These are phyloP conservation scores for Ophraella communa DNA, from an alignment of 2,888 invertebrate species.

Conservation along the genomic window DNA sequence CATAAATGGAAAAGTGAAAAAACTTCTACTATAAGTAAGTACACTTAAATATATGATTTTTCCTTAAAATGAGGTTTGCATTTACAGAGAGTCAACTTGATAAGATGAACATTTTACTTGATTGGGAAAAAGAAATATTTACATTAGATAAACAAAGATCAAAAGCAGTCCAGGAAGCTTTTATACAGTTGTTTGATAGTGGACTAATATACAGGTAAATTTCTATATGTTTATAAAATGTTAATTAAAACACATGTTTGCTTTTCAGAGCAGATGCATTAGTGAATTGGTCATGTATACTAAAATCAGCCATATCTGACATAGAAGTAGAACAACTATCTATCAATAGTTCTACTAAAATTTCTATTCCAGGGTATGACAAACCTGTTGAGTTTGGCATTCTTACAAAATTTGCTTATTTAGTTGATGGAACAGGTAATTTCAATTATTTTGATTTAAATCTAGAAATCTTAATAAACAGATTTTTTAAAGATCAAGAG, in stretches of 20 bases:
- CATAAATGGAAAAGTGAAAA: slow-evolving; percentile 94
- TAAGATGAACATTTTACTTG: slow-evolving; percentile 87
- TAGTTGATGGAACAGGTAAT: slow-evolving; percentile 67
- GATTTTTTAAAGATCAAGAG: slow-evolving; percentile 67
- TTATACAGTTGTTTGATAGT: slow-evolving; percentile 67
- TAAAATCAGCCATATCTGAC: slow-evolving; percentile 98
- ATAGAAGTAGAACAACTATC: slow-evolving; percentile 98
- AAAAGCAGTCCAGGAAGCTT: slow-evolving; percentile 91
- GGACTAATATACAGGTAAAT: slow-evolving; percentile 73
- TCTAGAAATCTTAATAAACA: neutral
- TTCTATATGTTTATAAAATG: neutral
- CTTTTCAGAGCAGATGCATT: slow-evolving; percentile 80
- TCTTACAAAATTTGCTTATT: slow-evolving; percentile 90
- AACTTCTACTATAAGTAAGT: slow-evolving; percentile 60
- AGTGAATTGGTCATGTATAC: slow-evolving; percentile 97
- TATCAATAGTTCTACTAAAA: slow-evolving; percentile 80
- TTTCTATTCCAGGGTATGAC: slow-evolving; percentile 91
- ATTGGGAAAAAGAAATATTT: slow-evolving; percentile 94
- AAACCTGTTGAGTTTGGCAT: slow-evolving; percentile 90
- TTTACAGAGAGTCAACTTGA: slow-evolving; percentile 73
- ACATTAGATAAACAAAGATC: slow-evolving; percentile 94
- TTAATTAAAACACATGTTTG: neutral
- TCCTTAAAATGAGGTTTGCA: neutral
- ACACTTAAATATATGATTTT: neutral
- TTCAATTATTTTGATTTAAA: neutral